These are phyloP conservation scores for Monopterus albus DNA, from an alignment of 2,113 vertebrate genomes.

Conservation along the genomic window DNA sequence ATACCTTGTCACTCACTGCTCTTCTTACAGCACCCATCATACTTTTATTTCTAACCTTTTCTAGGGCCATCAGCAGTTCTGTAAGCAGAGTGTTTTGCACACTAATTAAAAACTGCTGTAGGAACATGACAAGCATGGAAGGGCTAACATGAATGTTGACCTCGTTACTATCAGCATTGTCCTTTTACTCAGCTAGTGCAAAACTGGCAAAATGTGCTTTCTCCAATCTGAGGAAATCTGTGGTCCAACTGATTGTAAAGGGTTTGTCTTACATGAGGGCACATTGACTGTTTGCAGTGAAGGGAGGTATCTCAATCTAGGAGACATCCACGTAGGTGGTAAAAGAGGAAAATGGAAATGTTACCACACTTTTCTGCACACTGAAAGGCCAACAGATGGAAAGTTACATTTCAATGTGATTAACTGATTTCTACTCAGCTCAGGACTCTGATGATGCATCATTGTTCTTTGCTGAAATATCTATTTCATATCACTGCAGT, in stretches of 20 bases:
- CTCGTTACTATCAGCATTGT: slow-evolving; percentile 18
- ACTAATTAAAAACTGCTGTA: slow-evolving; percentile 44
- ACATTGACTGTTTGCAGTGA: slow-evolving; percentile 77
- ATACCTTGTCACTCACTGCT: slow-evolving; percentile 14
- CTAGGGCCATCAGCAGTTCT: slow-evolving; percentile 27
- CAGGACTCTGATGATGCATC: not conserved
- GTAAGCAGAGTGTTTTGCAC: not conserved
- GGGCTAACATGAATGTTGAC: slow-evolving; percentile 42
- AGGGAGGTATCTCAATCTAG: slow-evolving; percentile 75
- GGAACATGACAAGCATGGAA: slow-evolving; percentile 49
- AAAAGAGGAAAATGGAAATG: slow-evolving; percentile 55
- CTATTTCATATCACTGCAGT: no score
- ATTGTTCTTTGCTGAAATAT: slow-evolving; percentile 2
- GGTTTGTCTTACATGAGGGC: slow-evolving; percentile 74
- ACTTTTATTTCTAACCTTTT: slow-evolving; percentile 33
- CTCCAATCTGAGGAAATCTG: slow-evolving; percentile 57
- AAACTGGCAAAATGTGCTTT: slow-evolving; percentile 65
- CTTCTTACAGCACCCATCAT: not conserved
- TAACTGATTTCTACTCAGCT: not conserved
- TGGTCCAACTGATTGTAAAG: slow-evolving; percentile 69
- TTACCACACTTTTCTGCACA: slow-evolving; percentile 38
- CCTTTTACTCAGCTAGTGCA: slow-evolving; percentile 42
- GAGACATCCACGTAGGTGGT: slow-evolving; percentile 75
- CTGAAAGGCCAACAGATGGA: slow-evolving; percentile 23
- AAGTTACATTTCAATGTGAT: not conserved